Conservation (phyloP, 2,113 vertebrate genomes). For the Carassius carassius region DNA sequence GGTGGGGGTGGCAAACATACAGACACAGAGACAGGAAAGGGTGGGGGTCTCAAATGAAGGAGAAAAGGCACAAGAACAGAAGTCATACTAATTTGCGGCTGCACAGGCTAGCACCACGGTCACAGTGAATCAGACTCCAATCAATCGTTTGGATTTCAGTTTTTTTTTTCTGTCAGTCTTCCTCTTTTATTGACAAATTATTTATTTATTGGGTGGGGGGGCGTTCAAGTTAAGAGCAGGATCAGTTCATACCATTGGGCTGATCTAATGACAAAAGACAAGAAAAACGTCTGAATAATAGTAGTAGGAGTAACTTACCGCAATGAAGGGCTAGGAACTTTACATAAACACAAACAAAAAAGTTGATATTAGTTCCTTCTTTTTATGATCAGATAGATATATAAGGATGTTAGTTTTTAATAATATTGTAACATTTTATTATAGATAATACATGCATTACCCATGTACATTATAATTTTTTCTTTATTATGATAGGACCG, state of each 20-base stretch:
- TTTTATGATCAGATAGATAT: not conserved
- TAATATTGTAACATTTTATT: not conserved
- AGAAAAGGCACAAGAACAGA: constrained; percentile 65
- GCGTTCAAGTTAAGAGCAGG: constrained; percentile 46
- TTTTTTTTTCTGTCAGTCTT: constrained; percentile 60
- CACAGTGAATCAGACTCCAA: constrained; percentile 67
- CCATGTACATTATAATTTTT: too few relatives aligned
- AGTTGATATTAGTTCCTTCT: not conserved
- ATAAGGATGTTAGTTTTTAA: not conserved
- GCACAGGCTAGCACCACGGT: constrained; percentile 69
- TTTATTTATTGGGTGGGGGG: constrained; percentile 24
- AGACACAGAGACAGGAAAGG: constrained; percentile 59
- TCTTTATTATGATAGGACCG: too few relatives aligned
- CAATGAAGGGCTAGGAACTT: not conserved
- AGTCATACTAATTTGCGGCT: constrained; percentile 79
- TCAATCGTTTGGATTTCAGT: constrained; percentile 76
- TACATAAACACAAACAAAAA: not conserved
- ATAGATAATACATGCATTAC: too few relatives aligned
- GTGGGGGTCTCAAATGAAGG: constrained; percentile 68
- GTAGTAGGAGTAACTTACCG: not conserved
- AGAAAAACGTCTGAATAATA: not conserved
- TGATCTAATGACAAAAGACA: constrained; percentile 48
- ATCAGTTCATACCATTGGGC: constrained; percentile 75
- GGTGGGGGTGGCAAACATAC: constrained; percentile 57
- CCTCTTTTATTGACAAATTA: constrained; percentile 46